Conservation (phyloP, 2,113 vertebrate genomes). For the Nothoprocta perdicaria region DNA sequence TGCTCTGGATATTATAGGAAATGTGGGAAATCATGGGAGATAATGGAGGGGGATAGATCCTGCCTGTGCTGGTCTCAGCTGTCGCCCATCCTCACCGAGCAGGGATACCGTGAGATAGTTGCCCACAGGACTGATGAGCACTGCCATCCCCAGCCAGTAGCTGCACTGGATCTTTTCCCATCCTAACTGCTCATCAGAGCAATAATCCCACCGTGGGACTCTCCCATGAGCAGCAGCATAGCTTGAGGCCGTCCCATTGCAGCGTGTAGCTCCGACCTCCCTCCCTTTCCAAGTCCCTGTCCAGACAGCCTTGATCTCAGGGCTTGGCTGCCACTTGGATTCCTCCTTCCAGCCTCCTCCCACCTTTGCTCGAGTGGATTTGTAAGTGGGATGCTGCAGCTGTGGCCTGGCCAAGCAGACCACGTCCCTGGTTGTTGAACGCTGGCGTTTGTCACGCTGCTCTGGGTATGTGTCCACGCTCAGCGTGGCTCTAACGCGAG, state of each 20-base stretch:
- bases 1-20: background rate
- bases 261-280: background rate
- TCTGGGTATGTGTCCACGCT: background rate
- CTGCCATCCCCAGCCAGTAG: background rate
- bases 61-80: background rate
- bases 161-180: background rate
- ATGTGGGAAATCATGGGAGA: background rate
- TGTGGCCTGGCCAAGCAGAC: background rate
- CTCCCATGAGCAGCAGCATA: background rate
- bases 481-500: background rate
- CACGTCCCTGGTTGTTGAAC: background rate
- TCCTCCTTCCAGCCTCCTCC: background rate
- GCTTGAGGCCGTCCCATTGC: background rate
- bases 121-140: background rate
- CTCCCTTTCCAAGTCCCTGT: background rate
- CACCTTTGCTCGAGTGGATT: background rate
- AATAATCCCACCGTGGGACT: background rate
- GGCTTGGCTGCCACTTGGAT: background rate
- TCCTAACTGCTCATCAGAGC: background rate
- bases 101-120: rapidly evolving
- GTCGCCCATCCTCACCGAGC: rapidly evolving
- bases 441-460: background rate
- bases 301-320: background rate
- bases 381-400: background rate
- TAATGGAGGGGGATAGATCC: background rate